Percentiles rank a stretch among this genome's conserved stretches.
Conservation (phyloP, 2,113 vertebrate genomes). For the Eleginops maclovinus region DNA sequence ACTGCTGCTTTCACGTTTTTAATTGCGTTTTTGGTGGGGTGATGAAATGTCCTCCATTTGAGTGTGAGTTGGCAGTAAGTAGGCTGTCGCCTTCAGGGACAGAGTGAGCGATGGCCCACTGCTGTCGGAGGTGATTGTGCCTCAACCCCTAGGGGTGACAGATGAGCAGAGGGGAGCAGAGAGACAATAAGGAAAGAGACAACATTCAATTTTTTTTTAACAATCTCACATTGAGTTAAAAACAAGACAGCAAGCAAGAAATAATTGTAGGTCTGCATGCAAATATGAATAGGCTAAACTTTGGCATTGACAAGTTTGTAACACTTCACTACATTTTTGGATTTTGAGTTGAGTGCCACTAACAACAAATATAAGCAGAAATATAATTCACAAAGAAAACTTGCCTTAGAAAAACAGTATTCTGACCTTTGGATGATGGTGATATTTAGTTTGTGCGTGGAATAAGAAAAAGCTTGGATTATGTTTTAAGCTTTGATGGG, state of each 20-base stretch:
- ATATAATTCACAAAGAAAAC: neutral
- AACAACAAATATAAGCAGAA: neutral
- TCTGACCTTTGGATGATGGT: neutral
- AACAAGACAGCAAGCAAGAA: neutral
- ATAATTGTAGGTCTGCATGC: neutral
- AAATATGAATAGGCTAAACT: neutral
- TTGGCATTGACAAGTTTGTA: neutral
- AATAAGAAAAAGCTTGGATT: neutral
- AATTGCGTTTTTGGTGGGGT: constrained; percentile 76
- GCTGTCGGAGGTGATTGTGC: constrained; percentile 75
- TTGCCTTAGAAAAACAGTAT: too few relatives aligned
- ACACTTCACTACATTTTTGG: neutral
- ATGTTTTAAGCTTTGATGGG: neutral
- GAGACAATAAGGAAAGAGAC: constrained; percentile 62
- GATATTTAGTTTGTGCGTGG: neutral
- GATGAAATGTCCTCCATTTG: constrained; percentile 79
- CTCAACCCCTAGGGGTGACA: constrained; percentile 74
- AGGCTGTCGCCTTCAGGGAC: constrained; percentile 78
- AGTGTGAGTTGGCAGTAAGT: constrained; percentile 76
- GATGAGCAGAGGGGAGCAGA: constrained; percentile 60
- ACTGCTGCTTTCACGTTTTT: constrained; percentile 56
- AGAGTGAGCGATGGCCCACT: constrained; percentile 72
- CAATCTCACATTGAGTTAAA: constrained; percentile 15
- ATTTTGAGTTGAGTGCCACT: neutral
- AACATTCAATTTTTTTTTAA: constrained; percentile 14